Evolutionary conservation across 2,797 vertebrate species (phyloP).

Genomic region (Sebastes oblongus): DNA sequence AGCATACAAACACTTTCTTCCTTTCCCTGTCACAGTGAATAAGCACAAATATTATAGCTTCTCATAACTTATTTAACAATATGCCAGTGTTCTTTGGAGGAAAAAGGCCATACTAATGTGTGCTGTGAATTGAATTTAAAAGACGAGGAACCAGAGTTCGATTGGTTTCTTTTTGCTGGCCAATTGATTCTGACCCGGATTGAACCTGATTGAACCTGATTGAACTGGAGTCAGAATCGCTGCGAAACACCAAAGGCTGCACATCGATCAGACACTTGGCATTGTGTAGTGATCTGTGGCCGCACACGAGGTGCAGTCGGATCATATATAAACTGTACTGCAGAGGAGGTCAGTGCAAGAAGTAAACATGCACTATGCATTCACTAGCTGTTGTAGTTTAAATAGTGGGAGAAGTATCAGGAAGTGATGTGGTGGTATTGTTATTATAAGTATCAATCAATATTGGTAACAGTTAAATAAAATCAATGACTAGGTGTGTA

Average conservation of each 20-base stretch:
- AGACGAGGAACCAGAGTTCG: not conserved
- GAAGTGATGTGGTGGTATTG: not conserved
- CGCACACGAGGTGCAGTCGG: not conserved
- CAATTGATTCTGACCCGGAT: slow-evolving; percentile 14
- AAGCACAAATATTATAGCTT: not conserved
- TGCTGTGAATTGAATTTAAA: slow-evolving; percentile 17
- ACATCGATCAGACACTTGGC: slow-evolving; percentile 33
- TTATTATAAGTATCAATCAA: not conserved
- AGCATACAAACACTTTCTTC: not conserved
- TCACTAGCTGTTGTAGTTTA: not conserved
- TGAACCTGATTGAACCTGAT: slow-evolving; percentile 11
- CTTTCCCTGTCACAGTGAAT: not conserved
- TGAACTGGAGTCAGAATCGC: slow-evolving; percentile 23
- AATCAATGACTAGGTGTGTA: not conserved
- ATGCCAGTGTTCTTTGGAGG: not conserved
- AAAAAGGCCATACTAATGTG: slow-evolving; percentile 10
- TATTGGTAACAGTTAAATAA: not conserved
- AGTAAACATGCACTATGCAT: not conserved
- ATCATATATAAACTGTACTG: not conserved
- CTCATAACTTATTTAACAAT: not conserved
- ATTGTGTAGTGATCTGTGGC: slow-evolving; percentile 30
- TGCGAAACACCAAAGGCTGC: not conserved
- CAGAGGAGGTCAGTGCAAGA: slow-evolving; percentile 1
- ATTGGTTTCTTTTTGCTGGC: slow-evolving; percentile 7
- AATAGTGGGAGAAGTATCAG: not conserved